Evolutionary conservation across 2,888 invertebrate species (phyloP), one percentile per base, ranked within the genome.

Genomic region (Cenopis cana): DNA sequence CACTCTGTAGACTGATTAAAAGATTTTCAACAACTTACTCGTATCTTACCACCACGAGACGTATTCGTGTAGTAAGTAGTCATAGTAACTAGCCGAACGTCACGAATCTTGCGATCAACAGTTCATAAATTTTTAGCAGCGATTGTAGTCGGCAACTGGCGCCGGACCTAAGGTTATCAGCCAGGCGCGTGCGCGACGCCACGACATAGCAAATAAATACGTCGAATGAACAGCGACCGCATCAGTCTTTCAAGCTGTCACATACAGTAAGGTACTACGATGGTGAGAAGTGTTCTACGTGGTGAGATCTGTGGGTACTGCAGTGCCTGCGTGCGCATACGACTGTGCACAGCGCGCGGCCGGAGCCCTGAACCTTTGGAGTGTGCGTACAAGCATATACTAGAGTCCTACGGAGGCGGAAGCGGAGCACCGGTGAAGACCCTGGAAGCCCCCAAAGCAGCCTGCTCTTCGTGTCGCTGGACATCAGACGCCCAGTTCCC

Each of bases 381-480:
- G 81, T 94, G 94, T 74, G 92, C 93, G 12, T 94, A 94, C 80
- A 93, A 93, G 78, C 94, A 94, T 74, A 93, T 94, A 66, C 76
- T 94, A 76, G 92, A 93, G 73, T 90, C 93, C 0, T 94, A 93
- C 75, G 82, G 84, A 12, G 79, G 82, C 4, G 75, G 75, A 8
- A 80, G 78, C n/a, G 82, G 73, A 20, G 81, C 81, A 6, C 78
- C 80, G 1, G 85, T 81, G 50, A 90, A 89, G 73, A 69, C 84
- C 49, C 84, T 83, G 11, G 88, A 89, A 49, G 78, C 86, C 1
- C 86, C 89, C 0, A 89, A 89, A 73, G 79, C 89, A 9, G 85
- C 79, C 6, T 93, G 93, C 74, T 90, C 84, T 52, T 91, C 92
- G 33, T 93, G 93, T 69, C 85, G 93, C 17, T 93, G 93, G 93